These are phyloP conservation scores for Petrolisthes cinctipes DNA, from an alignment of 2,888 invertebrate species.

Conservation along the genomic window DNA sequence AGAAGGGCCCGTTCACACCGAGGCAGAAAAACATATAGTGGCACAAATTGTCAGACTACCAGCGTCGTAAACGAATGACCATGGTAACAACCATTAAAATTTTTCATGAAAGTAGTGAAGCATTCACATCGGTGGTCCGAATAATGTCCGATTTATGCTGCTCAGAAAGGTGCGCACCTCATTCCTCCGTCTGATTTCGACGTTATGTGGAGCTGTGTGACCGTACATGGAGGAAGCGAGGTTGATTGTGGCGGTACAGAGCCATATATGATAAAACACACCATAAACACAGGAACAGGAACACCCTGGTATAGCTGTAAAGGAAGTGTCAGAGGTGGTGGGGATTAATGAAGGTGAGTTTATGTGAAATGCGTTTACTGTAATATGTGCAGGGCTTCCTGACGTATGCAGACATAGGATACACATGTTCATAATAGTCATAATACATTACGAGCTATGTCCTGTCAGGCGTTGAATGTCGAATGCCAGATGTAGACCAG, in stretches of 20 bases:
- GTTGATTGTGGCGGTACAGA: conserved; percentile 18
- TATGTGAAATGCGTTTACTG: conserved; percentile 12
- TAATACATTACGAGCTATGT: conserved; percentile 11
- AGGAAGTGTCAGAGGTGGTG: conserved; percentile 12
- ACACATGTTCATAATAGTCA: conserved; percentile 8
- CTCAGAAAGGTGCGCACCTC: not conserved
- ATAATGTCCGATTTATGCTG: not conserved
- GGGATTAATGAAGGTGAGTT: conserved; percentile 17
- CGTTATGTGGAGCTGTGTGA: conserved; percentile 9
- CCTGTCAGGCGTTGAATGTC: conserved; percentile 6
- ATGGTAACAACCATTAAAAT: too few relatives aligned
- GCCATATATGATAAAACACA: conserved; percentile 16
- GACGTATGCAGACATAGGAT: too few relatives aligned
- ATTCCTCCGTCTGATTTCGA: not conserved
- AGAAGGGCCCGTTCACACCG: too few relatives aligned
- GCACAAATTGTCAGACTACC: too few relatives aligned
- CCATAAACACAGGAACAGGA: conserved; percentile 15
- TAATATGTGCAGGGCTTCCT: too few relatives aligned
- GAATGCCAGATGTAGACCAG: conserved; percentile 12
- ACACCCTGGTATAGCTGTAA: conserved; percentile 11
- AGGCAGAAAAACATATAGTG: too few relatives aligned
- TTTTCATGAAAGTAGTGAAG: not conserved
- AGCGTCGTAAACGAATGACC: too few relatives aligned
- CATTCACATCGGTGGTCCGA: conserved; percentile 9
- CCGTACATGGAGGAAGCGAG: not conserved